A percentile compares a stretch with the other conserved stretches of the same genome.
These are phyloP conservation scores for Himalopsyche tibetana DNA, from an alignment of 2,888 invertebrate species.

Conservation along the genomic window DNA sequence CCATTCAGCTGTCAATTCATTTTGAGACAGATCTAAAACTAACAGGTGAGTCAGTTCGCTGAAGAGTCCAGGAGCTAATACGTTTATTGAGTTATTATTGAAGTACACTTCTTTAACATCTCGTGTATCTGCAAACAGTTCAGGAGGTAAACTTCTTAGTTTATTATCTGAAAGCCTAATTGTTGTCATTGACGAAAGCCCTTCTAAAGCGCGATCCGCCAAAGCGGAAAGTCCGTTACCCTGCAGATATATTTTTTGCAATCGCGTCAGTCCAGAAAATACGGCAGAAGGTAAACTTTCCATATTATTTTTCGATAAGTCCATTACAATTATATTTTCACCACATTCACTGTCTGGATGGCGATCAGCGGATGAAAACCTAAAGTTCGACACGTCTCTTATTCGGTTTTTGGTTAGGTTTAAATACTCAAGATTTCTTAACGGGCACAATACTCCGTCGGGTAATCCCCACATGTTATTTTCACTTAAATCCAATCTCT, in stretches of 20 bases:
- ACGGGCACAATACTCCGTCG: constrained; percentile 85
- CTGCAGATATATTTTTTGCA: constrained; percentile 86
- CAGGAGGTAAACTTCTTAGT: constrained; percentile 87
- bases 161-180: constrained; percentile 89
- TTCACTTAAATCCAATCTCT: constrained; percentile 85
- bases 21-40: constrained; percentile 86
- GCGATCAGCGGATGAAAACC: constrained; percentile 79
- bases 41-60: constrained; percentile 85
- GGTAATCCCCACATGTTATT: constrained; percentile 89
- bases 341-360: constrained; percentile 83
- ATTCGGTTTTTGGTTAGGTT: constrained; percentile 89
- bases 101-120: constrained; percentile 88
- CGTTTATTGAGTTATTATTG: constrained; percentile 88
- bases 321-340: constrained; percentile 82
- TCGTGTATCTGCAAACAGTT: constrained; percentile 86
- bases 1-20: constrained; percentile 89
- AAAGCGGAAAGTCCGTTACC: constrained; percentile 86
- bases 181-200: constrained; percentile 83
- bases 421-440: constrained; percentile 84
- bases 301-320: constrained; percentile 87
- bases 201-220: constrained; percentile 87
- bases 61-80: constrained; percentile 88
- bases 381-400: constrained; percentile 84
- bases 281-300: constrained; percentile 84
- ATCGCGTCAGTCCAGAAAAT: constrained; percentile 82